Evolutionary conservation across 2,797 vertebrate species (phyloP), one percentile per base, ranked within the genome.

Genomic region (Geotrypetes seraphini): DNA sequence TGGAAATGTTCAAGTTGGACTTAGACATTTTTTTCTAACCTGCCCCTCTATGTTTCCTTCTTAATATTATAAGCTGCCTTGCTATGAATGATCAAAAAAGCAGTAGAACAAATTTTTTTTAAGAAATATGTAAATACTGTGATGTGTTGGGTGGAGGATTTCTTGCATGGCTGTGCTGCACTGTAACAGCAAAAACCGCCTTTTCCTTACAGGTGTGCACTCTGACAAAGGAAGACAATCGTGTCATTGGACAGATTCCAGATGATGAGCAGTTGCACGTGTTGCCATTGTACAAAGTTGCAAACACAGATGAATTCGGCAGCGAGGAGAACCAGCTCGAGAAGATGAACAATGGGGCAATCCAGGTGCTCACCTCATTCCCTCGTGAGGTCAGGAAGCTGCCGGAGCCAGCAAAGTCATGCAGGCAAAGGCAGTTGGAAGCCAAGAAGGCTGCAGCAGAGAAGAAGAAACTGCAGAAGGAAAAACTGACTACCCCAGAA

Each of bases 151-250:
- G n/a, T n/a, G n/a, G n/a, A n/a, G n/a, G n/a, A n/a, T n/a, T n/a
- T n/a, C n/a, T n/a, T n/a, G n/a, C n/a, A n/a, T n/a, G n/a, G n/a
- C n/a, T n/a, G n/a, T n/a, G n/a, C n/a, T n/a, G n/a, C n/a, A n/a
- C n/a, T n/a, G n/a, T n/a, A n/a, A n/a, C n/a, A n/a, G n/a, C n/a
- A n/a, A n/a, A n/a, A n/a, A n/a, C n/a, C n/a, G n/a, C n/a, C n/a
- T n/a, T n/a, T n/a, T 14, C 12, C 4, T 10, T 13, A 23, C 37
- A 99, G 96, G 96, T 99, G 62, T 99, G 96, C 56, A 99, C 96
- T 7, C 81, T 99, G 57, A 99, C 93, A 0, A 97, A 94, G 73
- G 94, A 99, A 69, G 92, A 97, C 80, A 99, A 99, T 85, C 88
- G 96, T 3, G 47, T 50, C 10, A 75, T 94, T 47, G 87, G 89